Conservation (phyloP, 2,888 invertebrate species). For the Galerucella pusilla region DNA sequence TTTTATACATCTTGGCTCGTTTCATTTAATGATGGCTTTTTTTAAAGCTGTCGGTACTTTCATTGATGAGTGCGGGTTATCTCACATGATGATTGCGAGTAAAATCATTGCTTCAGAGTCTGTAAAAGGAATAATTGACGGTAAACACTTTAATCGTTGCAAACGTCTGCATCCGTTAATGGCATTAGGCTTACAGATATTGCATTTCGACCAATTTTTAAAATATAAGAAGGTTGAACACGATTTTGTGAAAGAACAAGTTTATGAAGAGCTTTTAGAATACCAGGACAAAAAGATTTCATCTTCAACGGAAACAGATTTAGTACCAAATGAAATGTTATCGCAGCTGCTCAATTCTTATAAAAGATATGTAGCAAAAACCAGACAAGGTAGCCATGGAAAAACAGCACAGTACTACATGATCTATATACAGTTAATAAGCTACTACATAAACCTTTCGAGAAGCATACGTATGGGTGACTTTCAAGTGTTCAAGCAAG, state of each 20-base stretch:
- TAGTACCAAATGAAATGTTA: conserved; percentile 33
- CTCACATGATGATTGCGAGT: conserved; percentile 34
- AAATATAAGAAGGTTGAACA: conserved; percentile 30
- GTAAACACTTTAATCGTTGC: conserved; percentile 46
- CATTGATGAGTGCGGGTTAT: conserved; percentile 36
- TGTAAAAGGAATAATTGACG: too few species aligned
- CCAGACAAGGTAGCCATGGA: conserved; percentile 50
- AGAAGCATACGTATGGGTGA: conserved; percentile 53
- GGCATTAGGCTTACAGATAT: conserved; percentile 43
- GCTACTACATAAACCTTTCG: conserved; percentile 50
- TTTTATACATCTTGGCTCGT: conserved; percentile 57
- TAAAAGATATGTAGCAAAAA: conserved; percentile 40
- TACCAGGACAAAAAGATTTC: conserved; percentile 36
- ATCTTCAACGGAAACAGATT: conserved; percentile 10
- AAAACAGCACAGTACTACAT: conserved; percentile 56
- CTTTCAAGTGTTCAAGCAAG: conserved; percentile 42
- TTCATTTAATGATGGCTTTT: conserved; percentile 54
- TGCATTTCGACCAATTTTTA: conserved; percentile 5
- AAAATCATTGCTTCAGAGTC: too few species aligned
- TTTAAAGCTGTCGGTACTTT: conserved; percentile 43
- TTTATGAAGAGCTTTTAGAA: conserved; percentile 37
- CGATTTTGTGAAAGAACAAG: conserved; percentile 40
- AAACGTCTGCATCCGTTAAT: conserved; percentile 47
- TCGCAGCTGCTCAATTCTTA: conserved; percentile 31
- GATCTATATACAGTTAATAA: conserved; percentile 50